Conservation (phyloP, 2,113 vertebrate genomes). For the Labeo rohita region DNA sequence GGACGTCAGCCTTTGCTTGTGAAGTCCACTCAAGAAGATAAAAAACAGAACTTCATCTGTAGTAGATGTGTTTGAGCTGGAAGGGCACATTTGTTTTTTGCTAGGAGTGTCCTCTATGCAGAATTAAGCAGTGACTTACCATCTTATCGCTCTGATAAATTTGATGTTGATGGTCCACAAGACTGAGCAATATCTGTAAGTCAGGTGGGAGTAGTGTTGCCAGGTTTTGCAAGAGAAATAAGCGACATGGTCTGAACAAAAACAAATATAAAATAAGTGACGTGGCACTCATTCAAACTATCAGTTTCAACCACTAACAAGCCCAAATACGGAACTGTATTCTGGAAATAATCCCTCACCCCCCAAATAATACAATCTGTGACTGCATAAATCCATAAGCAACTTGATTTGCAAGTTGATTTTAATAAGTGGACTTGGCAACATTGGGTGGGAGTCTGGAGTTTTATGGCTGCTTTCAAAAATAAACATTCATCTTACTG, state of each 20-base stretch:
- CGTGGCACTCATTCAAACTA: too few relatives aligned
- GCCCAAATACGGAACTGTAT: too few relatives aligned
- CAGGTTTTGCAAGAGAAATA: not conserved
- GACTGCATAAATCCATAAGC: not conserved
- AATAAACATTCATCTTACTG: constrained; percentile 11
- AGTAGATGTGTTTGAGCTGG: not conserved
- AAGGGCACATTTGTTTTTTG: not conserved
- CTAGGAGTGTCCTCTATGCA: not conserved
- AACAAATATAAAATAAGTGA: too few relatives aligned
- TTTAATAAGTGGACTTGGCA: not conserved
- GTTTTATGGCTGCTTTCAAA: not conserved
- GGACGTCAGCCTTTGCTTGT: constrained; percentile 76
- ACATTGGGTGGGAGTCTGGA: not conserved
- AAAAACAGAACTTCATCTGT: not conserved
- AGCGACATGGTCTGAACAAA: too few relatives aligned
- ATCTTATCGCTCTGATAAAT: not conserved
- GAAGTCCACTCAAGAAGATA: not conserved
- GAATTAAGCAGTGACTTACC: not conserved
- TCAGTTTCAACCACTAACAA: too few relatives aligned
- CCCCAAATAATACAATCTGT: too few relatives aligned
- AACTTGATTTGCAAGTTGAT: not conserved
- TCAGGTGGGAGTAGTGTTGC: not conserved
- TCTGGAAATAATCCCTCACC: too few relatives aligned
- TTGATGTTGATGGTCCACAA: not conserved
- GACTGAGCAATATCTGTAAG: not conserved